These are phyloP conservation scores for Eulithis prunata DNA, from an alignment of 2,888 invertebrate species.

Conservation along the genomic window DNA sequence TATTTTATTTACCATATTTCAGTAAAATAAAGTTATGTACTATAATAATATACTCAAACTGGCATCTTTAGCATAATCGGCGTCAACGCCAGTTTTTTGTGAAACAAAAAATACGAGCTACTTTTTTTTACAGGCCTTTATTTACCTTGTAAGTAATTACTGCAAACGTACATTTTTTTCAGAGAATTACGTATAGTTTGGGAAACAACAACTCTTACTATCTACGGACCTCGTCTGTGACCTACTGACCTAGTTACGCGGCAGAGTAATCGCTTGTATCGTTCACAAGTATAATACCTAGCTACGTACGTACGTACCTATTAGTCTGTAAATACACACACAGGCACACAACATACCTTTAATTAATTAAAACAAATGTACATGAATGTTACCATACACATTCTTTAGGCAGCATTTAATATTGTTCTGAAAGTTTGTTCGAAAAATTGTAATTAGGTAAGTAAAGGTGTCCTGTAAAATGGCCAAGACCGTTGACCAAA, in stretches of 20 bases:
- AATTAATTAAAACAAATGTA: constrained; percentile 13
- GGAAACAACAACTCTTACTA: constrained; percentile 68
- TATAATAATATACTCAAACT: too few species aligned
- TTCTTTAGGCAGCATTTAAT: not conserved
- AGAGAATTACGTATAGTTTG: constrained; percentile 61
- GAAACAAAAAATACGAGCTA: too few species aligned
- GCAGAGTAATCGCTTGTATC: constrained; percentile 68
- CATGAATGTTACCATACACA: too few species aligned
- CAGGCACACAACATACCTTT: constrained; percentile 17
- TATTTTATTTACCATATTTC: not conserved
- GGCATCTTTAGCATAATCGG: too few species aligned
- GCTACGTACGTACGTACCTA: constrained; percentile 41
- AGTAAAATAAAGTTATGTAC: too few species aligned
- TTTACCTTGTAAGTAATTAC: constrained; percentile 1
- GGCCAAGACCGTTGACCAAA: too few species aligned
- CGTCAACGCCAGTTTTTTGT: too few species aligned
- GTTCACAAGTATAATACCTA: constrained; percentile 53
- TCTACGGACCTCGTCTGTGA: constrained; percentile 84
- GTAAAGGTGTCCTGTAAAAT: too few species aligned
- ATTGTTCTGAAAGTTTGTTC: not conserved
- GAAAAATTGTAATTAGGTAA: not conserved
- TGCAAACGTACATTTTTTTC: constrained; percentile 36
- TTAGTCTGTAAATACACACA: constrained; percentile 45
- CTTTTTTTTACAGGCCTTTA: not conserved
- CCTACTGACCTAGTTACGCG: constrained; percentile 87